Evolutionary conservation across 2,888 invertebrate species (phyloP).

Genomic region (Serripes groenlandicus): DNA sequence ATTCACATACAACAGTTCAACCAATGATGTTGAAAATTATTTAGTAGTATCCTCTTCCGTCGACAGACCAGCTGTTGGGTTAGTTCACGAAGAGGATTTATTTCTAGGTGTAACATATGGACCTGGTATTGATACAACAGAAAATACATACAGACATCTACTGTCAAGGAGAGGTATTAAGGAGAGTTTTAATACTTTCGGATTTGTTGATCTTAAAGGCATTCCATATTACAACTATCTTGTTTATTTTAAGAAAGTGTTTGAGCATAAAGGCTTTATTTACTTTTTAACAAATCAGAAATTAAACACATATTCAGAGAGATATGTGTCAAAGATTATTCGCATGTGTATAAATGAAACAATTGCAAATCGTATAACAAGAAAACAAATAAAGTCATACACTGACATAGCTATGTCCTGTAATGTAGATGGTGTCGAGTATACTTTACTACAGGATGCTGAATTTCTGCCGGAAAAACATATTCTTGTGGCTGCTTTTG

Average conservation of each 20-base stretch:
- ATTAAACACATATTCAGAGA: not conserved
- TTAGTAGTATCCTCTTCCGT: constrained; percentile 7
- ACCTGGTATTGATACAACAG: not conserved
- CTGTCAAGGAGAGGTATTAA: not conserved
- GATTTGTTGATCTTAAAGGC: not conserved
- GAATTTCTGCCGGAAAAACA: not conserved
- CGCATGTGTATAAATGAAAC: constrained; percentile 20
- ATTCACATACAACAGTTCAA: not conserved
- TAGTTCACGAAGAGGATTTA: constrained; percentile 6
- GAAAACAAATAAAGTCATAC: not conserved
- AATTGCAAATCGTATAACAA: too few species aligned
- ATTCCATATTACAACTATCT: not conserved
- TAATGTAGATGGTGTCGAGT: not conserved
- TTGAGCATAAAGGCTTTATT: constrained; percentile 10
- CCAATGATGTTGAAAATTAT: not conserved
- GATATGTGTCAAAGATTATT: constrained; percentile 7
- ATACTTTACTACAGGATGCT: constrained; percentile 30
- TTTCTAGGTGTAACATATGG: constrained; percentile 33
- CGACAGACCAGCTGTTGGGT: constrained; percentile 7
- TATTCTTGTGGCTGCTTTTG: constrained; percentile 19
- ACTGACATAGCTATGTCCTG: constrained; percentile 28
- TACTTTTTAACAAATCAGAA: constrained; percentile 41
- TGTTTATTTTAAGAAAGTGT: constrained; percentile 18
- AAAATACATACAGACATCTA: not conserved
- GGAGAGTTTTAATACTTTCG: not conserved